Evolutionary conservation across 2,888 invertebrate genomes (phyloP).

Genomic region (Thelaira solivaga): DNA sequence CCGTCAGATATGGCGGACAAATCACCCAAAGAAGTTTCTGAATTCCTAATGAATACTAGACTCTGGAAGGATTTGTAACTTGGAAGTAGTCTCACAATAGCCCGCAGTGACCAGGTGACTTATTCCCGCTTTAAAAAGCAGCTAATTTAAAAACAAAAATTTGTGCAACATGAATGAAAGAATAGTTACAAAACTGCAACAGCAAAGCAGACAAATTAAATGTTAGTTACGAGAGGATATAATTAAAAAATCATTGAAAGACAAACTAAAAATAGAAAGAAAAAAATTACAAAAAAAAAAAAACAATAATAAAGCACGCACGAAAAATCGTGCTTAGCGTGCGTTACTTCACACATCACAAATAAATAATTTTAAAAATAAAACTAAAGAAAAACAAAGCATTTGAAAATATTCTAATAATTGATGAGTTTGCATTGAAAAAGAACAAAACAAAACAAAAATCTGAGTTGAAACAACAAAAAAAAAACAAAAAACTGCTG

Average conservation of each 20-base stretch:
- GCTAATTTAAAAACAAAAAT: too few relatives aligned
- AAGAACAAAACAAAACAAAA: constrained; percentile 1
- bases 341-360: constrained; percentile 44
- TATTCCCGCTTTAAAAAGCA: too few relatives aligned
- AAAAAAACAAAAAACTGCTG: neutral
- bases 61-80: too few relatives aligned
- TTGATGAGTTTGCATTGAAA: constrained; percentile 10
- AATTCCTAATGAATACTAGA: too few relatives aligned
- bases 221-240: too few relatives aligned
- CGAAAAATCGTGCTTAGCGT: constrained; percentile 58
- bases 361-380: constrained; percentile 42
- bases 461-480: too few relatives aligned
- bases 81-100: too few relatives aligned
- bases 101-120: too few relatives aligned
- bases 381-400: neutral
- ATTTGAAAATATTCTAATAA: neutral
- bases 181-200: neutral
- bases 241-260: neutral
- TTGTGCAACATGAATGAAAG: too few relatives aligned
- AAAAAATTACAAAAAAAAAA: constrained; percentile 23
- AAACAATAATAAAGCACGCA: constrained; percentile 43
- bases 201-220: too few relatives aligned
- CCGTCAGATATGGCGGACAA: too few relatives aligned
- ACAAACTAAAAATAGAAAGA: constrained; percentile 6
- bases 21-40: too few relatives aligned